Evolutionary conservation across 2,113 vertebrate species (phyloP).

Genomic region (Pseudopodoces humilis): DNA sequence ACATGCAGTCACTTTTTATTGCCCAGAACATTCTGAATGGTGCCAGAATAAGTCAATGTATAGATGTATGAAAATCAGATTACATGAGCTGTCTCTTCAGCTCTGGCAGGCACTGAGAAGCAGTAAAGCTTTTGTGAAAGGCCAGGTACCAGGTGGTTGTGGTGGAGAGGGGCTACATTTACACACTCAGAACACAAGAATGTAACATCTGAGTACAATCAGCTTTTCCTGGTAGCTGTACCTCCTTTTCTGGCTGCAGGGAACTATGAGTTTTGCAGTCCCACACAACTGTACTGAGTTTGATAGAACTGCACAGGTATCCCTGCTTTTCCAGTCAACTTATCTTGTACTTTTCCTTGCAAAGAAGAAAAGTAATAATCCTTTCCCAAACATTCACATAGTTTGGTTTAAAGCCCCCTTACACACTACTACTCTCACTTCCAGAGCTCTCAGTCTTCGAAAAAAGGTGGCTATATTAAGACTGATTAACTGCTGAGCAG

Average conservation of each 20-base stretch:
- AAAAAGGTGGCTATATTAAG: background rate
- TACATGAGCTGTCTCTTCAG: background rate
- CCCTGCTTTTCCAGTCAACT: background rate
- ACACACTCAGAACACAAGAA: background rate
- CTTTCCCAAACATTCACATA: background rate
- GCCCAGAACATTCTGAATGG: background rate
- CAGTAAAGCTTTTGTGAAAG: background rate
- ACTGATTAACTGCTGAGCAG: background rate
- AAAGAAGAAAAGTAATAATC: background rate
- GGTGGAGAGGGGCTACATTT: background rate
- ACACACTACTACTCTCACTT: background rate
- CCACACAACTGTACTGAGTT: background rate
- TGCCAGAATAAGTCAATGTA: background rate
- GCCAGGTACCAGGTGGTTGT: background rate
- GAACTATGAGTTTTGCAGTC: background rate
- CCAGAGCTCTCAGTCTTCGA: background rate
- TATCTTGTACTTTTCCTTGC: background rate
- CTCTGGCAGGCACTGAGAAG: background rate
- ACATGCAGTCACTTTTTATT: background rate
- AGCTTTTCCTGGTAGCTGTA: background rate
- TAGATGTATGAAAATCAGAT: background rate
- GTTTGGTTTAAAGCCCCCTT: background rate
- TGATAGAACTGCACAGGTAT: background rate
- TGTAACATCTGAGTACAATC: background rate
- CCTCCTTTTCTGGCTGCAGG: background rate